A percentile compares a stretch with the other conserved stretches of the same genome.
Conservation (phyloP, 2,888 invertebrate genomes). For the Lasioglossum malachurum region DNA sequence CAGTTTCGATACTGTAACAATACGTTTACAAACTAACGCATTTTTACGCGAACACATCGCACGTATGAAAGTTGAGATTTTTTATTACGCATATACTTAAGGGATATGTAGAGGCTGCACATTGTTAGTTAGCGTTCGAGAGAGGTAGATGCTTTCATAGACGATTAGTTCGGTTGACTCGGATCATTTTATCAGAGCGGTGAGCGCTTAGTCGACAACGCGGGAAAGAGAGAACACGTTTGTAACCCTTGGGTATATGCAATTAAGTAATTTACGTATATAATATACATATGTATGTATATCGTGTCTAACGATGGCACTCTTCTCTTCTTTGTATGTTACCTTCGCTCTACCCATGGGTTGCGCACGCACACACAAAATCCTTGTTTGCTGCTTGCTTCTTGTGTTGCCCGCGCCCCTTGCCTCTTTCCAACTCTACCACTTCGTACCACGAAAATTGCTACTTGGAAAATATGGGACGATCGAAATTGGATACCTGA, state of each 20-base stretch:
- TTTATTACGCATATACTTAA: slow-evolving; percentile 62
- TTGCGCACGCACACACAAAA: slow-evolving; percentile 80
- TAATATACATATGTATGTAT: slow-evolving; percentile 46
- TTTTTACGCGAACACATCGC: slow-evolving; percentile 44
- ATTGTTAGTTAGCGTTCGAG: background rate
- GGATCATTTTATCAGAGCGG: background rate
- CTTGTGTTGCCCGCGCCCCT: slow-evolving; percentile 79
- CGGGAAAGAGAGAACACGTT: background rate
- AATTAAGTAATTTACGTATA: slow-evolving; percentile 54
- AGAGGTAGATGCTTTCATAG: slow-evolving; percentile 14
- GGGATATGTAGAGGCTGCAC: slow-evolving; percentile 27
- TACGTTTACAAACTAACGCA: slow-evolving; percentile 28
- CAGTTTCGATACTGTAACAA: slow-evolving; percentile 23
- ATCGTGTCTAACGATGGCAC: slow-evolving; percentile 80
- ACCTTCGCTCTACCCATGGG: slow-evolving; percentile 80
- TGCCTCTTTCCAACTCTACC: slow-evolving; percentile 79
- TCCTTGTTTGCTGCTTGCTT: slow-evolving; percentile 81
- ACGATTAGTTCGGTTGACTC: slow-evolving; percentile 6
- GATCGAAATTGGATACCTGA: slow-evolving; percentile 70
- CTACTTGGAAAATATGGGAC: slow-evolving; percentile 76
- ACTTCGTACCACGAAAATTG: slow-evolving; percentile 74
- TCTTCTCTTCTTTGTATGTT: slow-evolving; percentile 83
- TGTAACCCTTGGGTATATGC: slow-evolving; percentile 65
- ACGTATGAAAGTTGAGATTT: slow-evolving; percentile 47
- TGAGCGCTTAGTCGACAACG: background rate